Percentiles rank a stretch among this genome's conserved stretches.
Conservation (phyloP, 1,140 invertebrate species). For the Tetramorium alpestre region DNA sequence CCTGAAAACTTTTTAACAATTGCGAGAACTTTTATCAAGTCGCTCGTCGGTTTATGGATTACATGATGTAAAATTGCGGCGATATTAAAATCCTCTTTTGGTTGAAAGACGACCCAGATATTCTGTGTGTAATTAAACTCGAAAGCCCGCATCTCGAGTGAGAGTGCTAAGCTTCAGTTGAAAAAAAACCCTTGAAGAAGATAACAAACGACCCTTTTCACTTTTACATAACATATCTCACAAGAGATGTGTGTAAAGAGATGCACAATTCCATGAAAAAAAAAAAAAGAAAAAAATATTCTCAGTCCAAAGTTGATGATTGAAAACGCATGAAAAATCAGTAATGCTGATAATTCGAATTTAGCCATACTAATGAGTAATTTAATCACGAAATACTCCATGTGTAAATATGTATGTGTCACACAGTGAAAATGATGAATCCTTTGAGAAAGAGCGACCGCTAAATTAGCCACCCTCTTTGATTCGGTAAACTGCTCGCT, state of each 20-base stretch:
- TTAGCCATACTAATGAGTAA: too few relatives aligned
- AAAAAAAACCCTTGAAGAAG: not conserved
- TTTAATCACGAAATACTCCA: too few relatives aligned
- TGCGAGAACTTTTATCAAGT: not conserved
- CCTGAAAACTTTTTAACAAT: not conserved
- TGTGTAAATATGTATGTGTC: too few relatives aligned
- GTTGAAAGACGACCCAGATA: not conserved
- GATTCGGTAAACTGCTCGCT: too few relatives aligned
- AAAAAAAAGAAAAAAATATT: not conserved
- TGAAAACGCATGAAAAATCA: too few relatives aligned
- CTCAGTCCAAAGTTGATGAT: not conserved
- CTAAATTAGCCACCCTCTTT: too few relatives aligned
- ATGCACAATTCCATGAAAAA: not conserved
- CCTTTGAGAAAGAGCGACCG: too few relatives aligned
- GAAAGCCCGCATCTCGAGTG: not conserved
- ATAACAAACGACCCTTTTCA: not conserved
- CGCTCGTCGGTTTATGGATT: not conserved
- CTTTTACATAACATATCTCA: not conserved
- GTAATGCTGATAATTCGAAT: too few relatives aligned
- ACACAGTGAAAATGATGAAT: too few relatives aligned
- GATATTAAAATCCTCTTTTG: slow-evolving; percentile 6
- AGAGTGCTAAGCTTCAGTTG: not conserved
- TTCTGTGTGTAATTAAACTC: not conserved
- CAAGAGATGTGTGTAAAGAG: not conserved
- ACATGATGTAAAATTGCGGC: not conserved